phyloP scores from a whole-genome alignment of 92 coral and sea anemone species.

The Galaxea fascicularis region DNA sequence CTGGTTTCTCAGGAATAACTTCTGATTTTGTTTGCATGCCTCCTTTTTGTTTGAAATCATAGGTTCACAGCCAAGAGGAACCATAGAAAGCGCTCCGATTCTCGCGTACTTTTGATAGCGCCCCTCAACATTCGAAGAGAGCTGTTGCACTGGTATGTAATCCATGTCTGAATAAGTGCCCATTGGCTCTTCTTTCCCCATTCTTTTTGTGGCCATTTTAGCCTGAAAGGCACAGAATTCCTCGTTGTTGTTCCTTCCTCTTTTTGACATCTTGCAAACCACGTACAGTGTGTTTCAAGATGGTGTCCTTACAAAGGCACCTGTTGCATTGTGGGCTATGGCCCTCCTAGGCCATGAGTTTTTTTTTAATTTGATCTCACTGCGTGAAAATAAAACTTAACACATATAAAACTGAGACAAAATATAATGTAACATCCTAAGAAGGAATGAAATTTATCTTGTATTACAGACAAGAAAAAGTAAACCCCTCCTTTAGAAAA shows the following conservation, averaged over 20 bases:
- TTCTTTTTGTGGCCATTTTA: constrained; percentile 14
- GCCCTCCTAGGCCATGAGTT: constrained; percentile 7
- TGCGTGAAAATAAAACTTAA: background rate
- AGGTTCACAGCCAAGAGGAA: constrained; percentile 56
- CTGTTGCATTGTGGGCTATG: constrained; percentile 12
- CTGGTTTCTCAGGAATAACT: constrained; percentile 11
- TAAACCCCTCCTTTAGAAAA: too few species aligned
- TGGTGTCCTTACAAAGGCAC: background rate
- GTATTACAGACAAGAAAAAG: too few species aligned
- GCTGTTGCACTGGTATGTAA: constrained; percentile 70
- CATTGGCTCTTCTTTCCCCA: constrained; percentile 27
- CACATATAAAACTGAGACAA: background rate
- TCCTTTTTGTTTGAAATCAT: constrained; percentile 64
- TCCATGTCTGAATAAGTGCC: constrained; percentile 23
- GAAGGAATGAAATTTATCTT: too few species aligned
- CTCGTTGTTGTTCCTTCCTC: background rate
- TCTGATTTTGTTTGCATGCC: constrained; percentile 58
- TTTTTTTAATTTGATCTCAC: background rate
- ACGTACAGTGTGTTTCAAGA: background rate
- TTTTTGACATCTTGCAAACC: constrained; percentile 5
- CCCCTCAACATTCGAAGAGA: constrained; percentile 73
- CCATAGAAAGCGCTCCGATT: constrained; percentile 67
- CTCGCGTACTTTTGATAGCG: constrained; percentile 68
- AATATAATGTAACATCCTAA: too few species aligned
- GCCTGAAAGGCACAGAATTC: constrained; percentile 16